These are phyloP conservation scores for Umimayanthus chanpuru DNA, from an alignment of 92 coral and sea anemone species.

Conservation along the genomic window DNA sequence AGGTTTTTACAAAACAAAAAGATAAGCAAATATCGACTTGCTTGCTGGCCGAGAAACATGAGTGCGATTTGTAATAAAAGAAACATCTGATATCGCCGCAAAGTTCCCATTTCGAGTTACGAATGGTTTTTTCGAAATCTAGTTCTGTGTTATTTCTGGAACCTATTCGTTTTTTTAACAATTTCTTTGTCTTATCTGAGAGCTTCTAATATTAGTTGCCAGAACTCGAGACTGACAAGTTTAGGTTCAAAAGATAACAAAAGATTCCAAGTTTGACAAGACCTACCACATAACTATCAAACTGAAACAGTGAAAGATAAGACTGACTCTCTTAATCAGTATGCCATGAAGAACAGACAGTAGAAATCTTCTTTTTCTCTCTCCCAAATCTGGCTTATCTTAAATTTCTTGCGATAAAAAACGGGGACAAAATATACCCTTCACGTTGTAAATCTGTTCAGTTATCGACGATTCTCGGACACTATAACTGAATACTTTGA, in stretches of 20 bases:
- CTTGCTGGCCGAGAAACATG: background rate
- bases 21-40: background rate
- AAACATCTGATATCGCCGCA: background rate
- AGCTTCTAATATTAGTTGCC: constrained; percentile 21
- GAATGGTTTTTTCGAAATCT: background rate
- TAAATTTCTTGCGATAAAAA: background rate
- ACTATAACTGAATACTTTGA: background rate
- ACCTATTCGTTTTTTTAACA: background rate
- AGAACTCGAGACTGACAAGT: background rate
- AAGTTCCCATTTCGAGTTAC: background rate
- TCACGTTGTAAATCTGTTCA: background rate
- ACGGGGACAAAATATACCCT: background rate
- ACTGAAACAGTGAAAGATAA: constrained; percentile 2
- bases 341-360: background rate
- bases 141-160: constrained; percentile 10
- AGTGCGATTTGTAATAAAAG: background rate
- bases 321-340: no score
- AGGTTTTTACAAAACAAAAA: background rate
- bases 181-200: background rate
- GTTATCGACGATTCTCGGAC: background rate
- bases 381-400: background rate
- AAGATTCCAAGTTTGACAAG: background rate
- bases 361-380: background rate
- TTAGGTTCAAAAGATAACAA: constrained; percentile 33
- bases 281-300: constrained; percentile 21